Percentiles rank a stretch among this genome's conserved stretches.
Conservation (phyloP, 2,797 vertebrate genomes). For the Periparus ater region DNA sequence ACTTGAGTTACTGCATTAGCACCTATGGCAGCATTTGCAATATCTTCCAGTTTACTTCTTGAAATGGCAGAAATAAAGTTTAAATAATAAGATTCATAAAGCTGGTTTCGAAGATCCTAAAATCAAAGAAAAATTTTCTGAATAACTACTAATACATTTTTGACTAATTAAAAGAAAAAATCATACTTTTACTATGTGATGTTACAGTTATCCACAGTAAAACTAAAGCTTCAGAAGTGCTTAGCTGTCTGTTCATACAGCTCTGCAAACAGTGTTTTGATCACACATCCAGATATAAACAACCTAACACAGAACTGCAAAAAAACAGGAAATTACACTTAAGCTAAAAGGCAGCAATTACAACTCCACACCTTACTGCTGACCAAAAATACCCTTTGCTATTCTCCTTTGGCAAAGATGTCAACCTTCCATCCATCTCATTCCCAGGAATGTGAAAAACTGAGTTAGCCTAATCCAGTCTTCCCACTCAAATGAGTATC, state of each 20-base stretch:
- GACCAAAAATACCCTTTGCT: not conserved
- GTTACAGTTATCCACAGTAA: not conserved
- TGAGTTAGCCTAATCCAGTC: not conserved
- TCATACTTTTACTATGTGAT: not conserved
- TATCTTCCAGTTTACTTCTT: constrained; percentile 96
- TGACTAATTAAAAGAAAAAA: not conserved
- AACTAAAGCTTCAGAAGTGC: not conserved
- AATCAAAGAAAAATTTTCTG: constrained; percentile 20
- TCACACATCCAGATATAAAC: not conserved
- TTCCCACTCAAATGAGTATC: not conserved
- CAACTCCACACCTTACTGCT: not conserved
- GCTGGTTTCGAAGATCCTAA: constrained; percentile 94
- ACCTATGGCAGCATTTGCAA: constrained; percentile 92
- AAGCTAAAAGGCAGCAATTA: not conserved
- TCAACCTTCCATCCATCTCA: not conserved
- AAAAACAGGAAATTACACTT: not conserved
- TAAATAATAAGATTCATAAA: constrained; percentile 95
- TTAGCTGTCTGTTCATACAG: not conserved
- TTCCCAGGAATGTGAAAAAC: not conserved
- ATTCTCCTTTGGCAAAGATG: not conserved
- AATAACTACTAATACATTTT: not conserved
- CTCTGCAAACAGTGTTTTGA: not conserved
- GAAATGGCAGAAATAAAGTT: constrained; percentile 99
- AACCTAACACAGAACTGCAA: not conserved
- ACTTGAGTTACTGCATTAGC: constrained; percentile 92